Conservation (phyloP, 2,888 invertebrate genomes). For the Polymixis lichenea region DNA sequence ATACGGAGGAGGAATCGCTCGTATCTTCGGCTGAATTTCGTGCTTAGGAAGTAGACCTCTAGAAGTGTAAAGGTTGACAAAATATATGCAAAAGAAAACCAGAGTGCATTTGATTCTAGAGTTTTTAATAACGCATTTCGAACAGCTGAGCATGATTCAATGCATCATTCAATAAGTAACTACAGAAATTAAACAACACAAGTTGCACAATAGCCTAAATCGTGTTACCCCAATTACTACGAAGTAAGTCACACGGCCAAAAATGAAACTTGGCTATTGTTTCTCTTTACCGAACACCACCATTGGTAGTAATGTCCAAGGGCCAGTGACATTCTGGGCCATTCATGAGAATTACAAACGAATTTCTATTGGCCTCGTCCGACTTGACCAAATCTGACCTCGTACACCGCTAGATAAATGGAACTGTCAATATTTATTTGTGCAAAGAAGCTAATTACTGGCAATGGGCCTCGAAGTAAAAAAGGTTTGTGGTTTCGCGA, state of each 20-base stretch:
- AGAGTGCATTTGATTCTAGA: not conserved
- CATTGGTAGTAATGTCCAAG: conserved; percentile 40
- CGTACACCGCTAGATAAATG: conserved; percentile 61
- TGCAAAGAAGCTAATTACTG: conserved; percentile 23
- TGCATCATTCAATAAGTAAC: not conserved
- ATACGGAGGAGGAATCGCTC: no score
- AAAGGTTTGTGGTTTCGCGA: conserved; percentile 19
- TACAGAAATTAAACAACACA: not conserved
- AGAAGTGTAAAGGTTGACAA: no score
- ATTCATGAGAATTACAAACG: conserved; percentile 63
- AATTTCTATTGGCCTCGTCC: conserved; percentile 71
- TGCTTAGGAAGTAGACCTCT: no score
- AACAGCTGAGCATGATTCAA: not conserved
- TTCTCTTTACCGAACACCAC: conserved; percentile 33
- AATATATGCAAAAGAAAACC: no score
- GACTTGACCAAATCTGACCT: conserved; percentile 73
- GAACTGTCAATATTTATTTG: conserved; percentile 66
- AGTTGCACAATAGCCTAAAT: conserved; percentile 32
- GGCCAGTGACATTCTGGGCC: conserved; percentile 61
- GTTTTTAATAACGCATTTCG: not conserved
- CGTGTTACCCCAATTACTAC: conserved; percentile 33
- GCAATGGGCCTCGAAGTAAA: conserved; percentile 6
- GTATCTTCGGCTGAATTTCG: no score
- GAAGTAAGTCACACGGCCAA: conserved; percentile 40
- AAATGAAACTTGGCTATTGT: conserved; percentile 40